Base-by-base conservation (phyloP, 2,797 vertebrate genomes). In the Avahi laniger region DNA sequence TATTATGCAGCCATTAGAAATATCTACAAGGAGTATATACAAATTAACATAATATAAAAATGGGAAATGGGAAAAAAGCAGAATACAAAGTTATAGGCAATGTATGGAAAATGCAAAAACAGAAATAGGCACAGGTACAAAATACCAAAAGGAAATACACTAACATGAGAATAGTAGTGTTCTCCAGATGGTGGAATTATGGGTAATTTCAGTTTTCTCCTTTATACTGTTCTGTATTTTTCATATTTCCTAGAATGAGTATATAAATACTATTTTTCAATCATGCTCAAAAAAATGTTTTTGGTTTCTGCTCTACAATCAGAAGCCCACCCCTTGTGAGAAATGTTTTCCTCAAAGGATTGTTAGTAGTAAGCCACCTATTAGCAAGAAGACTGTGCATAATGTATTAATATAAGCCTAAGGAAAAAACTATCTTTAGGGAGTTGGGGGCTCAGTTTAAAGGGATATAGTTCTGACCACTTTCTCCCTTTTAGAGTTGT, bases 361-460 rank as follows among this genome's bases (percentile, higher is more conserved):
- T 41, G 79, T 65, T 26, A 61, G 30, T 41, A 89, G 46, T 75
- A 82, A 85, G 69, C 35, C 92, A 86, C 35, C 48, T 14, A 67
- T 26, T 67, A 88, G 50, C 4, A 76, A 84, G 28, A 75, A 91
- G 43, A 72, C 81, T 59, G 14, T 50, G 3, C n/a, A 78, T 33
- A 87, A 88, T 57, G 33, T n/a, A 84, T 61, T 28, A 57, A 57
- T 57, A 33, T 35, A 88, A n/a, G 57, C 38, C 46, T 81, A 91
- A 88, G 78, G 84, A 90, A 93, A 91, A 90, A 96, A 87, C 7
- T n/a, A 84, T 75, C 76, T 83, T 33, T n/a, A n/a, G 18, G 38
- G 22, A 24, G 1, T 22, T 1, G 17, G 59, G 48, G 41, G 30
- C 46, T 93, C 52, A 92, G n/a, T 73, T 65, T 54, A 95, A 85